Evolutionary conservation across 2,888 invertebrate genomes (phyloP).

Genomic region (Hypselothyrea guttata): DNA sequence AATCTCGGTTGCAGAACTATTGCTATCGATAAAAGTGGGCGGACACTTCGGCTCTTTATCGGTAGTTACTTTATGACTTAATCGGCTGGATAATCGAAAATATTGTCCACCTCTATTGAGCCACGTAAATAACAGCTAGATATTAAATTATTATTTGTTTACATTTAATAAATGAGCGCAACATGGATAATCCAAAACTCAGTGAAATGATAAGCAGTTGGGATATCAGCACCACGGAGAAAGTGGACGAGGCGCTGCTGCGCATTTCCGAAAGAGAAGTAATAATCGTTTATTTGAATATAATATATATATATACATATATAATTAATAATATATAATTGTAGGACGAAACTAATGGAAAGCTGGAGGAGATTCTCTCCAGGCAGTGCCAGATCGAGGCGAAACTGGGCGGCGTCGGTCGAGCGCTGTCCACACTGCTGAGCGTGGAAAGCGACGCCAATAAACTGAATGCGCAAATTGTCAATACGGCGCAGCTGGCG

Average conservation of each 20-base stretch:
- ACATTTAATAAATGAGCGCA: neutral
- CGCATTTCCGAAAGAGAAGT: constrained; percentile 74
- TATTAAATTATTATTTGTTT: constrained; percentile 15
- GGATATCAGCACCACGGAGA: constrained; percentile 83
- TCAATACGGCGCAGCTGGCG: constrained; percentile 93
- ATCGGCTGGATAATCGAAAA: constrained; percentile 11
- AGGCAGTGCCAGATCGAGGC: constrained; percentile 90
- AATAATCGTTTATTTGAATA: too few species aligned
- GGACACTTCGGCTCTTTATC: too few species aligned
- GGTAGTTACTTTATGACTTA: too few species aligned
- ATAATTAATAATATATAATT: too few species aligned
- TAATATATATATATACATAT: too few species aligned
- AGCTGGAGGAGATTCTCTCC: constrained; percentile 87
- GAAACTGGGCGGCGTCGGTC: constrained; percentile 90
- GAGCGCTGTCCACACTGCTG: constrained; percentile 90
- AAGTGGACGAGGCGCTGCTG: constrained; percentile 81
- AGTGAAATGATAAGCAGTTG: constrained; percentile 48
- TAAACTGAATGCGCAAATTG: constrained; percentile 92
- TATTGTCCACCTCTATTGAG: constrained; percentile 6
- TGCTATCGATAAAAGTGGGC: too few species aligned
- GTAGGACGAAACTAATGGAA: constrained; percentile 88
- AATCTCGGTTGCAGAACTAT: too few species aligned
- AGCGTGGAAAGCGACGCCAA: constrained; percentile 90
- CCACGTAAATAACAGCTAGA: constrained; percentile 48
- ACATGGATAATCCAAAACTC: constrained; percentile 28